Evolutionary conservation across 2,113 vertebrate genomes (phyloP).

Genomic region (Eonycteris spelaea): DNA sequence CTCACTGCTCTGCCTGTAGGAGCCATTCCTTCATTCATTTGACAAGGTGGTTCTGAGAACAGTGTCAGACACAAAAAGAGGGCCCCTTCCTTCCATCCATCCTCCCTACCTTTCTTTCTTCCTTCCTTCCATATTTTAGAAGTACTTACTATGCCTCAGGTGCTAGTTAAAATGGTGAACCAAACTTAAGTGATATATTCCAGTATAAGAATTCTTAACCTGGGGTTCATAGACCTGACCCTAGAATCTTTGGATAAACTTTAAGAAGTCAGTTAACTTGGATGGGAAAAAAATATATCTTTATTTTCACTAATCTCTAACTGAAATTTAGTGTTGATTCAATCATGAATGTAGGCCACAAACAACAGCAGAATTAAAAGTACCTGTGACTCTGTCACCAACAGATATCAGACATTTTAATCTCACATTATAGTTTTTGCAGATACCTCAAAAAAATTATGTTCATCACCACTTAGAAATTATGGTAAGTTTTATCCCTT

Average conservation of each 20-base stretch:
- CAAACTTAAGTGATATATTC: neutral
- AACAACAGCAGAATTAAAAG: neutral
- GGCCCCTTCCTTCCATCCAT: too few species aligned
- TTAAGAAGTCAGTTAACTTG: neutral
- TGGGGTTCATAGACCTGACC: neutral
- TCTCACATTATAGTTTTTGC: neutral
- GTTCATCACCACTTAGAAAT: neutral
- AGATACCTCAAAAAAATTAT: neutral
- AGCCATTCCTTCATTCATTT: neutral
- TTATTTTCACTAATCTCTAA: conserved; percentile 33
- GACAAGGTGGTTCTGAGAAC: neutral
- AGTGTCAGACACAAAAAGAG: neutral
- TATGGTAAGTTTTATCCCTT: neutral
- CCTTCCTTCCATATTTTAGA: neutral
- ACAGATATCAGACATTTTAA: neutral
- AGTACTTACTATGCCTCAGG: neutral
- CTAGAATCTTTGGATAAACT: neutral
- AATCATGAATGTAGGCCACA: neutral
- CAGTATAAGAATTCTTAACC: neutral
- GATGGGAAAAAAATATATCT: neutral
- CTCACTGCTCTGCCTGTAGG: neutral
- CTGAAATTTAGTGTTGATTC: neutral
- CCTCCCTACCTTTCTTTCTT: neutral
- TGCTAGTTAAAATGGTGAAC: neutral
- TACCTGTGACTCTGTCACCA: neutral